Percentiles rank a stretch among this genome's conserved stretches.
Conservation (phyloP, 2,797 vertebrate genomes). For the Sitta carolinensis region DNA sequence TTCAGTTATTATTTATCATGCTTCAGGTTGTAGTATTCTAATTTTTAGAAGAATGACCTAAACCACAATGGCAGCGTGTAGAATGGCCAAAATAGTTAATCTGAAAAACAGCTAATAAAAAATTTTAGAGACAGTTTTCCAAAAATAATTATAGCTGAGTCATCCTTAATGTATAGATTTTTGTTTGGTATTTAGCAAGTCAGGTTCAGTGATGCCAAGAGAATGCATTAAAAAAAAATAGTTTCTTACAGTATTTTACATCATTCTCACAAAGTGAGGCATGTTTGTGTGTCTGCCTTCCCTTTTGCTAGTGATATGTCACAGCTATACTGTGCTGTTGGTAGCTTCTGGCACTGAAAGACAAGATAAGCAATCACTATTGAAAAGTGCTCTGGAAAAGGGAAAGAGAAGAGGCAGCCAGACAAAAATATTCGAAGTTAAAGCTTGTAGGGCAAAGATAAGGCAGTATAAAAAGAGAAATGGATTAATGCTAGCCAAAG, state of each 20-base stretch:
- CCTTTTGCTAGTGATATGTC: conserved; percentile 24
- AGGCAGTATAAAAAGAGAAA: conserved; percentile 46
- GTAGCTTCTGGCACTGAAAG: conserved; percentile 50
- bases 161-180: background rate
- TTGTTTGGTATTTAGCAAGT: background rate
- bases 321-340: background rate
- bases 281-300: background rate
- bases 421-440: conserved; percentile 44
- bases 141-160: background rate
- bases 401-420: conserved; percentile 20
- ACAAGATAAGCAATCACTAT: conserved; percentile 49
- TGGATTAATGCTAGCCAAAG: conserved; percentile 55
- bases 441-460: conserved; percentile 56
- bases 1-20: background rate
- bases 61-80: background rate
- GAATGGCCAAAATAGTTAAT: background rate
- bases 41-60: background rate
- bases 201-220: background rate
- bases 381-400: conserved; percentile 37
- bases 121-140: background rate
- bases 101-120: background rate
- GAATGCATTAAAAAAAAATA: background rate
- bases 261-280: background rate
- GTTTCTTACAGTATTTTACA: background rate
- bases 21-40: background rate